Conservation (phyloP, 2,888 invertebrate genomes). For the Drosophila ezoana region DNA sequence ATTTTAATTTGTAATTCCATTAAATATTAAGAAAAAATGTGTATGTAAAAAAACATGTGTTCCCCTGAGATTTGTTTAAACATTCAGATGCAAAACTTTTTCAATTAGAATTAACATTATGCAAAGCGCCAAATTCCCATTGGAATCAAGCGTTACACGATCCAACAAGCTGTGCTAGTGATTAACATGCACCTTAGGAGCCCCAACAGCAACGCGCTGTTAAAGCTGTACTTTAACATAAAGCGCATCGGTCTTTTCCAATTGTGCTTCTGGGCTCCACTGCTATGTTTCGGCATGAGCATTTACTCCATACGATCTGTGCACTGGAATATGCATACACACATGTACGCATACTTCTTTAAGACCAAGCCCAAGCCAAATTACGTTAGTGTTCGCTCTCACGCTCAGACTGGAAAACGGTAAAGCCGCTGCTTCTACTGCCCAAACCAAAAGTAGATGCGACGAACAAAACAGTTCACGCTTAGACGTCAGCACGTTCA, state of each 20-base stretch:
- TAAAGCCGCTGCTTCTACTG: constrained; percentile 27
- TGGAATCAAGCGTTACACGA: constrained; percentile 10
- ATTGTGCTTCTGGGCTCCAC: background rate
- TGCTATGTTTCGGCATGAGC: constrained; percentile 1
- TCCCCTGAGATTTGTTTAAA: constrained; percentile 10
- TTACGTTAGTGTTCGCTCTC: constrained; percentile 37
- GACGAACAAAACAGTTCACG: constrained; percentile 59
- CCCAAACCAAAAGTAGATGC: constrained; percentile 14
- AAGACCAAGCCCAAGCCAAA: constrained; percentile 29
- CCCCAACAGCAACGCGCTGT: background rate
- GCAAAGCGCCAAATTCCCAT: constrained; percentile 12
- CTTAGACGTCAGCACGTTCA: constrained; percentile 55
- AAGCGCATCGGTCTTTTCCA: background rate
- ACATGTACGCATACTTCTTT: constrained; percentile 1
- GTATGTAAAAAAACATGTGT: constrained; percentile 1
- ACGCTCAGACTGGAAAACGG: constrained; percentile 53
- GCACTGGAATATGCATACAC: constrained; percentile 31
- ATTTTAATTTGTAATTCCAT: constrained; percentile 46
- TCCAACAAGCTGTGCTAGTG: constrained; percentile 7
- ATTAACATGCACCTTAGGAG: constrained; percentile 1
- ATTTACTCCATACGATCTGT: constrained; percentile 35
- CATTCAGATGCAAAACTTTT: constrained; percentile 1
- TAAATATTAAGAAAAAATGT: constrained; percentile 15
- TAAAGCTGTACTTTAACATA: background rate
- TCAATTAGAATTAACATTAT: constrained; percentile 11